Conservation (phyloP, 2,113 vertebrate genomes). For the Grallaria varia region DNA sequence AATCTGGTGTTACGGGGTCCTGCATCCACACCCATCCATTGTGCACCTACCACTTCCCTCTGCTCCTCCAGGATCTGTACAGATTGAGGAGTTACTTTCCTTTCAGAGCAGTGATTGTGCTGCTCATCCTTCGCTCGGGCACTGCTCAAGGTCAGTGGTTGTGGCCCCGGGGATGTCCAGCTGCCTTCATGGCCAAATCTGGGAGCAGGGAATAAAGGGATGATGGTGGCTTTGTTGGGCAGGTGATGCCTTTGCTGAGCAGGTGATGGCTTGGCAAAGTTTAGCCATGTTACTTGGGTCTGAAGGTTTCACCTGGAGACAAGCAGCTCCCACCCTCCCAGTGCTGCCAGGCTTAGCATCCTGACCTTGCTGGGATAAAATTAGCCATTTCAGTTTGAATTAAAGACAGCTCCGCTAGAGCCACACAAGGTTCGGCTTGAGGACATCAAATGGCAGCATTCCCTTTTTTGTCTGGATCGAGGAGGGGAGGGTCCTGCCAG, state of each 20-base stretch:
- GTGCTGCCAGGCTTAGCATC: not conserved
- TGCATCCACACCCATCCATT: not conserved
- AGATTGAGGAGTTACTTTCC: fast-evolving
- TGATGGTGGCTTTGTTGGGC: not conserved
- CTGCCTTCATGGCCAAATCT: fast-evolving
- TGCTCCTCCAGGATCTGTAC: not conserved
- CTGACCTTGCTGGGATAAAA: conserved; percentile 36
- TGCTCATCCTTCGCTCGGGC: fast-evolving
- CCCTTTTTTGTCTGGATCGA: not conserved
- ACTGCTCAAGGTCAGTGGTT: not conserved
- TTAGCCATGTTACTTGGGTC: fast-evolving
- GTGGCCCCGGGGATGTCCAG: fast-evolving
- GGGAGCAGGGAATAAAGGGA: fast-evolving
- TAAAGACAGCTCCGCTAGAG: not conserved
- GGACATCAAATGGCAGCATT: conserved; percentile 7
- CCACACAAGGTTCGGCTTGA: not conserved
- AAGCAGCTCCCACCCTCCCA: not conserved
- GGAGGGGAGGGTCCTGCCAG: conserved; percentile 33
- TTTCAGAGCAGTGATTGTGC: not conserved
- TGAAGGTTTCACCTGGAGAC: not conserved
- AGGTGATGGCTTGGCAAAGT: not conserved
- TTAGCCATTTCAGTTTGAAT: conserved; percentile 13
- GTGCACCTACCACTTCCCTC: not conserved
- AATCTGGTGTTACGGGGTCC: not conserved
- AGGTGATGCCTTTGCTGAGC: not conserved